phyloP scores from a whole-genome alignment of 2,797 vertebrate species.

The Thalassophryne amazonica region DNA sequence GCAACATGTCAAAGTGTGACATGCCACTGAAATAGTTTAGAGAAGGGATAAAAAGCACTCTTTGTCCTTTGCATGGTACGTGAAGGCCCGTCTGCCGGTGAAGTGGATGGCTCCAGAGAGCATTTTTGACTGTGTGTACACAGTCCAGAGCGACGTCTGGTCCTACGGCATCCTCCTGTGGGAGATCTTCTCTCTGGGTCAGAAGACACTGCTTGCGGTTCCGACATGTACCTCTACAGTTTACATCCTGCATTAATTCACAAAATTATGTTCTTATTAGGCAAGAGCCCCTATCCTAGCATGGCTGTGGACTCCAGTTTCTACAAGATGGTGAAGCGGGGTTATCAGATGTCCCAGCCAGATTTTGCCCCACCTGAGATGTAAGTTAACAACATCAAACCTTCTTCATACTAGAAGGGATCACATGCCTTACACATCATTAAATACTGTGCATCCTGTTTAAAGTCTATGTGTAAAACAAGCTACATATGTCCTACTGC shows the following conservation, averaged over 20 bases:
- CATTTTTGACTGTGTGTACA: slow-evolving; percentile 97
- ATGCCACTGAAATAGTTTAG: no score
- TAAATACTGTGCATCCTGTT: no score
- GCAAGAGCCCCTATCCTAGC: slow-evolving; percentile 92
- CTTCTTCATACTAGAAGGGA: neutral
- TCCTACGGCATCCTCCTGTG: slow-evolving; percentile 97
- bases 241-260: neutral
- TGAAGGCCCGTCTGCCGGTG: slow-evolving; percentile 94
- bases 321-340: slow-evolving; percentile 94
- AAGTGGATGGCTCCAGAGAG: slow-evolving; percentile 99
- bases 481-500: no score
- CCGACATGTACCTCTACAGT: neutral
- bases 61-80: neutral
- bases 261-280: slow-evolving; percentile 54
- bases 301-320: slow-evolving; percentile 93
- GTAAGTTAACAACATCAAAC: slow-evolving; percentile 71
- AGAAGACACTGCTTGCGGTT: slow-evolving; percentile 15
- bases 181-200: slow-evolving; percentile 99
- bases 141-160: slow-evolving; percentile 97
- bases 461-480: no score
- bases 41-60: neutral
- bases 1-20: no score
- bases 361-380: slow-evolving; percentile 88
- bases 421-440: no score
- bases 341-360: slow-evolving; percentile 94